Base-by-base conservation (phyloP, 2,888 invertebrate species). In the Eubasilissa splendida region DNA sequence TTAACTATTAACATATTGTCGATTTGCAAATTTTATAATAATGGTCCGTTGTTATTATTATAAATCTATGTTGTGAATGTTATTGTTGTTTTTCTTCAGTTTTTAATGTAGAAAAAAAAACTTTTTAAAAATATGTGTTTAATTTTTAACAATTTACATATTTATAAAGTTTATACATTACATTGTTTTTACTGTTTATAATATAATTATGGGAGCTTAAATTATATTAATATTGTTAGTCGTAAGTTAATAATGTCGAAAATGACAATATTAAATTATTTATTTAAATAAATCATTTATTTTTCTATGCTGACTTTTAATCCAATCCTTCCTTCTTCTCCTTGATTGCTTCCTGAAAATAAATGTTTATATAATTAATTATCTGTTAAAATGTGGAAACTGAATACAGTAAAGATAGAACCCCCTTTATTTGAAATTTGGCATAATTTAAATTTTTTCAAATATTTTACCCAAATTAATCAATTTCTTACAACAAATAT, bases 251-350 rank as follows among this genome's bases (percentile, higher is more conserved):
- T 66, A 14, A 68, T 52, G 68, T 68, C 68, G 68, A 14, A 14
- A 42, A 50, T 10, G 68, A 68, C 68, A 68, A 50, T 56, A 54
- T 5, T 71, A 53, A 71, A 71, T 71, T 71, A 71, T 71, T 71
- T 71, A 71, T 71, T 71, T 31, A 14, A 70, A 59, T 53, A 80
- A 80, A 74, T 80, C 68, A 80, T 65, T 70, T 80, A 80, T 80
- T 80, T 80, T 80, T 71, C 52, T 76, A 80, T 54, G 31, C 9
- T 42, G n/a, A n/a, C 9, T 76, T 76, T 89, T 91, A 96, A 89
- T 96, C 96, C 83, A 96, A 91, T 52, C 96, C 96, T 88, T 96
- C 96, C 85, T 95, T 96, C 88, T 96, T 96, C 86, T 96, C 96
- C 86, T 96, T 96, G 76, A 96, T 94, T 9, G 96, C 96, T 88